phyloP scores from a whole-genome alignment of 2,888 invertebrate genomes.

The Stenurella melanura region DNA sequence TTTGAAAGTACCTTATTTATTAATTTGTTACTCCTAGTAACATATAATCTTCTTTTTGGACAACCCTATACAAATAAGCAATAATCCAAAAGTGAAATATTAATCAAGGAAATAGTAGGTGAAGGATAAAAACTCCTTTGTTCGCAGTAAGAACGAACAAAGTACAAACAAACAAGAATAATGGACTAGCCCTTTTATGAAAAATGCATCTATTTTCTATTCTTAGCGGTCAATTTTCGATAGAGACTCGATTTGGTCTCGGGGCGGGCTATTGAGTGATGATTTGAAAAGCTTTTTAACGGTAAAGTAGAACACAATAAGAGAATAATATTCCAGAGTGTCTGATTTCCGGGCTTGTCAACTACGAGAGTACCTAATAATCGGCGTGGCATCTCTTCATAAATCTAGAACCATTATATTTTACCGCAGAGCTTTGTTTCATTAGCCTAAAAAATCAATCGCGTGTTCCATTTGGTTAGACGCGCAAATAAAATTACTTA shows the following conservation, averaged over 20 bases:
- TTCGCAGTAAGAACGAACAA: neutral
- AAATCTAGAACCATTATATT: slow-evolving; percentile 7
- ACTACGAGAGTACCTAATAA: slow-evolving; percentile 22
- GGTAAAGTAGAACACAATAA: slow-evolving; percentile 38
- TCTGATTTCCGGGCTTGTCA: slow-evolving; percentile 36
- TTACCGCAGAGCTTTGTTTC: slow-evolving; percentile 8
- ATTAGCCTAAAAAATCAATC: slow-evolving; percentile 19
- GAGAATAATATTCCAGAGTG: slow-evolving; percentile 39
- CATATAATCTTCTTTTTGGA: neutral
- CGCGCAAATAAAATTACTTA: slow-evolving; percentile 14
- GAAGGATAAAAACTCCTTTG: slow-evolving; percentile 8
- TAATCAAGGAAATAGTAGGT: slow-evolving; percentile 23
- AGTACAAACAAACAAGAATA: slow-evolving; percentile 21
- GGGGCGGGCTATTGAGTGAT: neutral
- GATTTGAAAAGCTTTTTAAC: slow-evolving; percentile 25
- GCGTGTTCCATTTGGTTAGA: slow-evolving; percentile 20
- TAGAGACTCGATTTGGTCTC: neutral
- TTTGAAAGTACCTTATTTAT: neutral
- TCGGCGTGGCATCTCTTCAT: slow-evolving; percentile 16
- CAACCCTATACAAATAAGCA: neutral
- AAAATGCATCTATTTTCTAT: slow-evolving; percentile 23
- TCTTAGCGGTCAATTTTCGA: slow-evolving; percentile 11
- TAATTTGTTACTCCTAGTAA: neutral
- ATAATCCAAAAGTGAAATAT: neutral
- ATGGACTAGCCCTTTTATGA: slow-evolving; percentile 29